A percentile compares a stretch with the other conserved stretches of the same genome.
Conservation (phyloP, 1,140 invertebrate species). For the Heliconius himera region DNA sequence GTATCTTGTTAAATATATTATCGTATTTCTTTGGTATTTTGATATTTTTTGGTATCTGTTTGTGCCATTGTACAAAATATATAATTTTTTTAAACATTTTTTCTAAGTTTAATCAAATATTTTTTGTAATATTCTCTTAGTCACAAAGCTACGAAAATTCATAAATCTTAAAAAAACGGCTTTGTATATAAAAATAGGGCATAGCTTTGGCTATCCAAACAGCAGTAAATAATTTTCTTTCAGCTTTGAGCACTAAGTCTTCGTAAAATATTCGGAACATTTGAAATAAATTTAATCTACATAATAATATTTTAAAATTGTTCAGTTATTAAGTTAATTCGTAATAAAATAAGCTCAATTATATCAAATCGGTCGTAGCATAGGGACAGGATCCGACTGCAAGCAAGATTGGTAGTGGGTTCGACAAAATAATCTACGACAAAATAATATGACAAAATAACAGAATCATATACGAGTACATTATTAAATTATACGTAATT, state of each 20-base stretch:
- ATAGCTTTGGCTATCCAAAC: conserved; percentile 8
- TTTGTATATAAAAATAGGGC: conserved; percentile 4
- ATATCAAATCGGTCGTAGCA: too few species aligned
- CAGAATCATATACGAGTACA: too few species aligned
- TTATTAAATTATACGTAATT: too few species aligned
- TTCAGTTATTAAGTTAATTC: not conserved
- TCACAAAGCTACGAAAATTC: not conserved
- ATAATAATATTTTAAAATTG: not conserved
- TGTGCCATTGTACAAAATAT: too few species aligned
- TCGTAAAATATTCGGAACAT: not conserved
- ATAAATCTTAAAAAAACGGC: conserved; percentile 10
- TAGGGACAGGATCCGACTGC: too few species aligned
- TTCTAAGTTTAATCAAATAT: not conserved
- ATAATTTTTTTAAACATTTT: not conserved
- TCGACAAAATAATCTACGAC: too few species aligned
- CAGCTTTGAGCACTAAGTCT: conserved; percentile 13
- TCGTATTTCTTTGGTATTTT: too few species aligned
- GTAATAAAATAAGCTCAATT: too few species aligned
- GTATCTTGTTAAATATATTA: too few species aligned
- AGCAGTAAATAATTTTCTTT: conserved; percentile 10
- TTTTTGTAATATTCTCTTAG: conserved; percentile 2
- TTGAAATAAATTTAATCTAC: conserved; percentile 12
- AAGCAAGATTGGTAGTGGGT: too few species aligned
- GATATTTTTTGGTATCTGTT: too few species aligned
- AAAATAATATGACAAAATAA: too few species aligned